phyloP scores from a whole-genome alignment of 1,140 invertebrate species.

The Drosophila lini region DNA sequence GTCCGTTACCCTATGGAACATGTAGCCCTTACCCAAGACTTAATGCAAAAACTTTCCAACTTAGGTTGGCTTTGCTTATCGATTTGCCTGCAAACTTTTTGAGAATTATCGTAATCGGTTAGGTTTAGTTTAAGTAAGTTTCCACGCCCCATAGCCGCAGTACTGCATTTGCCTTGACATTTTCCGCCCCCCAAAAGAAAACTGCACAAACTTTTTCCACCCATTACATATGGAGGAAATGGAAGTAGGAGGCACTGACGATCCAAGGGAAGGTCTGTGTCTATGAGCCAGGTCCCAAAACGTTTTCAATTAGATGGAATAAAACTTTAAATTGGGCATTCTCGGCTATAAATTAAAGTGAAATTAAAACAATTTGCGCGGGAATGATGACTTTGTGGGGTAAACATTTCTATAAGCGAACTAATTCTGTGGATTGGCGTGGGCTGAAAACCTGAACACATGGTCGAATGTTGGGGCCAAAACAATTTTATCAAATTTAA shows the following conservation, averaged over 20 bases:
- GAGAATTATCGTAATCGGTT: conserved; percentile 49
- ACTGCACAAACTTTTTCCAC: conserved; percentile 19
- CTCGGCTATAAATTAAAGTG: conserved; percentile 44
- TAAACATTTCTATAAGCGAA: conserved; percentile 28
- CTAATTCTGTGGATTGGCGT: conserved; percentile 19
- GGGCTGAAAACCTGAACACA: conserved; percentile 23
- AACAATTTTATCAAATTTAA: conserved; percentile 32
- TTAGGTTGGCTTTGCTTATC: conserved; percentile 17
- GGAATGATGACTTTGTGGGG: conserved; percentile 26
- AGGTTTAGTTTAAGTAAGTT: conserved; percentile 11
- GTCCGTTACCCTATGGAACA: conserved; percentile 1
- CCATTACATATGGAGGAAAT: conserved; percentile 15
- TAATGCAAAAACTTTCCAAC: conserved; percentile 24
- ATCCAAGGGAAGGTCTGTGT: conserved; percentile 20
- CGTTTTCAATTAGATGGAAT: conserved; percentile 38
- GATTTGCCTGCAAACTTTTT: conserved; percentile 21
- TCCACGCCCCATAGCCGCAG: conserved; percentile 12
- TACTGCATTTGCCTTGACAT: conserved; percentile 51
- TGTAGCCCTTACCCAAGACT: background rate
- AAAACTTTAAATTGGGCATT: conserved; percentile 48
- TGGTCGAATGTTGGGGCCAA: conserved; percentile 31
- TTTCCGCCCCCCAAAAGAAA: conserved; percentile 24
- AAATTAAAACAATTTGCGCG: conserved; percentile 46
- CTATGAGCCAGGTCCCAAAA: conserved; percentile 24
- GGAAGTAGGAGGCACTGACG: conserved; percentile 6